Conservation (phyloP, 2,888 invertebrate species). For the Yponomeuta malinellus region DNA sequence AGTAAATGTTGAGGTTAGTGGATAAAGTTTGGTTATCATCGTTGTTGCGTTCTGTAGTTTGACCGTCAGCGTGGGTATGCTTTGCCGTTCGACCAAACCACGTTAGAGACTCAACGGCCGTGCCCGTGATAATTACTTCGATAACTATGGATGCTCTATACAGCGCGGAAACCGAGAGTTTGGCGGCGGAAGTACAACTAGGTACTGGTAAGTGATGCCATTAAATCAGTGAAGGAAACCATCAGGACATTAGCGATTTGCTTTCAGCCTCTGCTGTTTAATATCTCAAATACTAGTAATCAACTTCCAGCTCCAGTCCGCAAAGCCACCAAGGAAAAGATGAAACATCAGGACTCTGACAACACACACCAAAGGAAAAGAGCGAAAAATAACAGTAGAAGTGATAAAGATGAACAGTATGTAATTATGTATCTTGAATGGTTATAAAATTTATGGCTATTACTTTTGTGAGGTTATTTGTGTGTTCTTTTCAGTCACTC, state of each 20-base stretch:
- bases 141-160: not conserved
- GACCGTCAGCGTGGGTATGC: not conserved
- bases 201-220: not conserved
- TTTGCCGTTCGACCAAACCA: not conserved
- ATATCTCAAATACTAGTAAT: not conserved
- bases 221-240: not conserved
- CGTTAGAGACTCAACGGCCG: too few relatives aligned
- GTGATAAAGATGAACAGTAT: conserved; percentile 31
- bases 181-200: not conserved
- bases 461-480: not conserved
- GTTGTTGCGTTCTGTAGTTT: too few relatives aligned
- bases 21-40: too few relatives aligned
- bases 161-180: not conserved
- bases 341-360: conserved; percentile 38
- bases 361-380: conserved; percentile 48
- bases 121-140: not conserved
- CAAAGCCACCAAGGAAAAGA: conserved; percentile 36
- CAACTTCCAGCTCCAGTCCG: conserved; percentile 27
- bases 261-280: too few relatives aligned
- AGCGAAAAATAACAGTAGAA: conserved; percentile 41
- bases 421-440: not conserved
- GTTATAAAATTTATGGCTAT: not conserved
- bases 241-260: not conserved
- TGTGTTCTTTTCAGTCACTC: conserved; percentile 7
- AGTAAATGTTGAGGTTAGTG: too few relatives aligned